phyloP scores from a whole-genome alignment of 2,113 vertebrate species.

The Rhodinocichla rosea region DNA sequence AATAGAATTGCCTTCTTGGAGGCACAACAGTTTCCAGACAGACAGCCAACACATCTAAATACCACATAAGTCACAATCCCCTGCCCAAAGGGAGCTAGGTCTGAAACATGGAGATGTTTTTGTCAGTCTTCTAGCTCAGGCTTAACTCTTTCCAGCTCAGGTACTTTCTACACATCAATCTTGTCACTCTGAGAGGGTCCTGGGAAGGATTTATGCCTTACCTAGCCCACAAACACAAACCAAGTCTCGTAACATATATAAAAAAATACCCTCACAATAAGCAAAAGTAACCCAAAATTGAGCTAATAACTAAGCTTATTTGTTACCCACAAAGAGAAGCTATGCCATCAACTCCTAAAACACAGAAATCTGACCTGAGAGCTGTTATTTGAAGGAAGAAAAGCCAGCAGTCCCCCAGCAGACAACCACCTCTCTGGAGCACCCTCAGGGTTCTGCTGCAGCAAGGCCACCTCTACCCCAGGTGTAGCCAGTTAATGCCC shows the following conservation, averaged over 20 bases:
- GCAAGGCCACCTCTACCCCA: accelerated
- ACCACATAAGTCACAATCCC: background rate
- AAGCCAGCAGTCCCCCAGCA: background rate
- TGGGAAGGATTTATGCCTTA: background rate
- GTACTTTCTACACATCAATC: background rate
- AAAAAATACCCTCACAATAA: accelerated
- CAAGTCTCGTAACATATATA: background rate
- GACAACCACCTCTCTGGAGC: accelerated
- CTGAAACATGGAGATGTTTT: accelerated
- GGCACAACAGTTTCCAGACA: background rate
- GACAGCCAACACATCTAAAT: background rate
- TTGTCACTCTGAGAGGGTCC: background rate
- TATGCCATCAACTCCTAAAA: background rate
- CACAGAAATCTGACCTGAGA: accelerated
- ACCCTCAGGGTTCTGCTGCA: accelerated
- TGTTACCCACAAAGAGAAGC: background rate
- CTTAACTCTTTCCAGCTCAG: background rate
- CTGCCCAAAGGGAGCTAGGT: background rate
- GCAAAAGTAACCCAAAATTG: background rate
- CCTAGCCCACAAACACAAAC: background rate
- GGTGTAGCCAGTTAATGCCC: background rate
- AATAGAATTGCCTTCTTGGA: background rate
- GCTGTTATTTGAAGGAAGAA: background rate
- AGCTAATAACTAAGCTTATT: background rate
- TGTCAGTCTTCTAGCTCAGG: background rate